phyloP scores from a whole-genome alignment of 2,797 vertebrate species.

The Odontamblyopus rebecca region DNA sequence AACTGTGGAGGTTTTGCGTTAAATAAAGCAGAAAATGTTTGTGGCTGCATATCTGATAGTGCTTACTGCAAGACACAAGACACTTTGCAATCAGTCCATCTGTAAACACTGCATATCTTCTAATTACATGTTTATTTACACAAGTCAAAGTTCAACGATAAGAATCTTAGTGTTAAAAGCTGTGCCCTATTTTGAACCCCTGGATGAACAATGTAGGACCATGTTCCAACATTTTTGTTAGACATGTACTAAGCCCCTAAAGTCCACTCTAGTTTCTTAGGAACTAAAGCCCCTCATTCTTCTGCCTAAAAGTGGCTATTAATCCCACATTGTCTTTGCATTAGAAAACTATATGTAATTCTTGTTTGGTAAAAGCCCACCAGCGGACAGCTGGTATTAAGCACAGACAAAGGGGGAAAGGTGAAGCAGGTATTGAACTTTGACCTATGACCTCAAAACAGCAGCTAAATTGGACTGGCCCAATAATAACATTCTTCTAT shows the following conservation, averaged over 20 bases:
- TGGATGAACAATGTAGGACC: conserved; percentile 13
- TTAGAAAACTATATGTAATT: conserved; percentile 38
- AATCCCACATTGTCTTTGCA: conserved; percentile 37
- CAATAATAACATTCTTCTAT: conserved; percentile 18
- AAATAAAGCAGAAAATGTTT: conserved; percentile 49
- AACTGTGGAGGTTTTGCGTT: conserved; percentile 7
- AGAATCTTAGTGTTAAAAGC: conserved; percentile 47
- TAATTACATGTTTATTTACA: conserved; percentile 22
- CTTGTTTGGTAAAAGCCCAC: conserved; percentile 44
- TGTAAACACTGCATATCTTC: conserved; percentile 46
- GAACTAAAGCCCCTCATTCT: conserved; percentile 60
- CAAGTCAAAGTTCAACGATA: conserved; percentile 28
- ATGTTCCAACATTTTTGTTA: conserved; percentile 16
- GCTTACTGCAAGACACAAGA: conserved; percentile 6
- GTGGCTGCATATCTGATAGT: conserved; percentile 5
- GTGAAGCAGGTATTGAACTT: conserved; percentile 65
- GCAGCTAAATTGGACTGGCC: conserved; percentile 41
- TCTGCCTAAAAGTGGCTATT: conserved; percentile 18
- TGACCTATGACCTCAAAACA: conserved; percentile 42
- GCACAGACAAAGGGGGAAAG: conserved; percentile 27
- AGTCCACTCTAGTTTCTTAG: conserved; percentile 48
- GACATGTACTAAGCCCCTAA: conserved; percentile 29
- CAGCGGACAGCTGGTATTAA: conserved; percentile 19
- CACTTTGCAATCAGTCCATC: conserved; percentile 25
- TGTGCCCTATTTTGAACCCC: conserved; percentile 50